Conservation (phyloP, 2,797 vertebrate genomes). For the Erithacus rubecula region DNA sequence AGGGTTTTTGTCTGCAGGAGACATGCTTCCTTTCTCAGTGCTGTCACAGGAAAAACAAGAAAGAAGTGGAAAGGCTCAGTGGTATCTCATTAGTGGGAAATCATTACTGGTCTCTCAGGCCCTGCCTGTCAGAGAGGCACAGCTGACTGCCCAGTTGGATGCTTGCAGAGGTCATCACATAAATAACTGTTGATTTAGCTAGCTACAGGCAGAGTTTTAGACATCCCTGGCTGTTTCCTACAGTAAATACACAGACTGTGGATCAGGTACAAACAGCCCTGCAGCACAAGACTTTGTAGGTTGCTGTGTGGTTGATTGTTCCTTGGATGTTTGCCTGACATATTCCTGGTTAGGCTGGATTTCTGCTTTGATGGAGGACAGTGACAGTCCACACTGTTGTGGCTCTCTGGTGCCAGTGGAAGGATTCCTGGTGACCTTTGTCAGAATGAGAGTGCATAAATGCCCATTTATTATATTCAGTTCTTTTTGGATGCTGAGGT, state of each 20-base stretch:
- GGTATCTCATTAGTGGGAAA: neutral
- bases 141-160: neutral
- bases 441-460: neutral
- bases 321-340: neutral
- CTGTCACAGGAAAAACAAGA: neutral
- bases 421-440: neutral
- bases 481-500: neutral
- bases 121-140: neutral
- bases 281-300: neutral
- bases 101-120: neutral
- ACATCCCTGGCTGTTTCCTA: neutral
- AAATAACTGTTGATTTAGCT: neutral
- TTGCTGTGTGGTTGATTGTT: neutral
- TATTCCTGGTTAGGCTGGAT: neutral
- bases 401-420: neutral
- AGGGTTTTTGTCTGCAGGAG: neutral
- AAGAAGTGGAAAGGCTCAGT: neutral
- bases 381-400: neutral
- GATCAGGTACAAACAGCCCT: neutral
- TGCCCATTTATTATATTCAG: neutral
- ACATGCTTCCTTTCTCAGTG: neutral
- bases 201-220: neutral
- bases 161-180: neutral
- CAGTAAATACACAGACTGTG: neutral
- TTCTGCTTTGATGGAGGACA: neutral